Conservation (phyloP, 2,797 vertebrate species). For the Gambusia yucatana region DNA sequence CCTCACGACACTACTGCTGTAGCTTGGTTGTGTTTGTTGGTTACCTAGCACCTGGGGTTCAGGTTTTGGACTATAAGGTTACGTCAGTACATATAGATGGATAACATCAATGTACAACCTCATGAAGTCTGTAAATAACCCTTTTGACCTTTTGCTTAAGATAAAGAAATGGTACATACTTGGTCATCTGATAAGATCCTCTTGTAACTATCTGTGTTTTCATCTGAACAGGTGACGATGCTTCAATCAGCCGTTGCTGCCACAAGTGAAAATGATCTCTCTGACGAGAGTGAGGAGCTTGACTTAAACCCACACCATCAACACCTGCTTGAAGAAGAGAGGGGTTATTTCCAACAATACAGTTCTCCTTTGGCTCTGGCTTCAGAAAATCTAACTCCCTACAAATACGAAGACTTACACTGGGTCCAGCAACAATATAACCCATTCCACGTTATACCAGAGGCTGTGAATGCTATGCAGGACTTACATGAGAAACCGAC, state of each 20-base stretch:
- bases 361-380: background rate
- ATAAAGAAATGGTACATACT: background rate
- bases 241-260: conserved; percentile 10
- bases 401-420: conserved; percentile 4
- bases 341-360: background rate
- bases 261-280: conserved; percentile 36
- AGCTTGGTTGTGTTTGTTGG: background rate
- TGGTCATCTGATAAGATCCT: conserved; percentile 4
- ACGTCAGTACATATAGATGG: background rate
- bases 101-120: background rate
- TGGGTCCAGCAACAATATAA: conserved; percentile 27
- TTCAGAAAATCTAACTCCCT: conserved; percentile 19
- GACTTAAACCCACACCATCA: conserved; percentile 23
- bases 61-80: background rate
- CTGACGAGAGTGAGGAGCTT: conserved; percentile 45
- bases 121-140: background rate
- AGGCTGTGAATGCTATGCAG: background rate
- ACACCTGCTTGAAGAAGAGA: conserved; percentile 31
- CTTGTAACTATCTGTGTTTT: background rate
- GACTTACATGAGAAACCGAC: conserved; percentile 14
- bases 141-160: background rate
- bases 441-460: background rate
- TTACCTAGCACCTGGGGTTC: background rate
- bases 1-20: background rate
- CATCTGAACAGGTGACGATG: conserved; percentile 46